Conservation (phyloP, 2,888 invertebrate genomes). For the Criorhina ranunculi region DNA sequence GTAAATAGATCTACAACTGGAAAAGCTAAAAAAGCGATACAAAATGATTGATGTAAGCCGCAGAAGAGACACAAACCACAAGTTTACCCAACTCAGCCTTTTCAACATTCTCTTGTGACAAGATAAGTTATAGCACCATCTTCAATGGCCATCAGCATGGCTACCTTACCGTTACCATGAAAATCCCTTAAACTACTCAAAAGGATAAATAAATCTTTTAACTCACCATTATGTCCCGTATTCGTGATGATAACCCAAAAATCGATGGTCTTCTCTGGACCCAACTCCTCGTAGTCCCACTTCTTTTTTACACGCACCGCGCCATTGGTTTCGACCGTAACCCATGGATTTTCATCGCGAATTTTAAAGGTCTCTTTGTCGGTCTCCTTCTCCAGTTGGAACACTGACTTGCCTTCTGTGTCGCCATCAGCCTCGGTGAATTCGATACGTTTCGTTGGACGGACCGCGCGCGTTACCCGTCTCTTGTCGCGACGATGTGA, state of each 20-base stretch:
- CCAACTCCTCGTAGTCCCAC: slow-evolving; percentile 98
- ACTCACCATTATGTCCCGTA: slow-evolving; percentile 94
- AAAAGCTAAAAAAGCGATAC: no score
- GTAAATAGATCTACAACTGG: no score
- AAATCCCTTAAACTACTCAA: no score
- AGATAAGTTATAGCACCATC: no score
- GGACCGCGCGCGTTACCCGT: slow-evolving; percentile 94
- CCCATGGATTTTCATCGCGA: slow-evolving; percentile 97
- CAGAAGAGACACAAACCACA: no score
- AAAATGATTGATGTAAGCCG: no score
- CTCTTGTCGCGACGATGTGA: slow-evolving; percentile 89
- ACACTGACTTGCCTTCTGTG: slow-evolving; percentile 93
- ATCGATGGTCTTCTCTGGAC: slow-evolving; percentile 97
- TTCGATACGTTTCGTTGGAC: slow-evolving; percentile 96
- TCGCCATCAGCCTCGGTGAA: slow-evolving; percentile 96
- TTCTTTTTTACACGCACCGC: slow-evolving; percentile 97
- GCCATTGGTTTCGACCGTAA: slow-evolving; percentile 95
- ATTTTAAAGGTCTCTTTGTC: slow-evolving; percentile 97
- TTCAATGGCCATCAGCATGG: no score
- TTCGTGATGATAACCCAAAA: slow-evolving; percentile 98
- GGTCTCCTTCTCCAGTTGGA: slow-evolving; percentile 95
- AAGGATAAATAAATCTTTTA: background rate
- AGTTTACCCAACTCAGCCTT: no score
- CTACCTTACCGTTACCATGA: no score
- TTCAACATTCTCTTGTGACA: no score